Conservation (phyloP, 2,113 vertebrate genomes). For the Aythya baeri region DNA sequence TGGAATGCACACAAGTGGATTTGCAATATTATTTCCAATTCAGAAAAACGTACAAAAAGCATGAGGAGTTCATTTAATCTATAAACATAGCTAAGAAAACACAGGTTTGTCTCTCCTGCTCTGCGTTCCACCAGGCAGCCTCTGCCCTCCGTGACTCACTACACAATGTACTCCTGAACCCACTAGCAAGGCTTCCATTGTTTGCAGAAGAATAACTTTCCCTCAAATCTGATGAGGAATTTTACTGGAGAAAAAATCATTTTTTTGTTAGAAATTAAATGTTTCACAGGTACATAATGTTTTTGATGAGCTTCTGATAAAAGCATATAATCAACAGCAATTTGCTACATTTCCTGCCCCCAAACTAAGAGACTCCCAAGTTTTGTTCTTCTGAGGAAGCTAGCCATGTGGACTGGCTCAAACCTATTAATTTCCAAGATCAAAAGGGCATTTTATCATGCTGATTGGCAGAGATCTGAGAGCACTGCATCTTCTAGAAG, state of each 20-base stretch:
- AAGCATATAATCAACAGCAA: not conserved
- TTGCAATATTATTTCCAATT: constrained; percentile 38
- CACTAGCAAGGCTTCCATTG: rapidly evolving
- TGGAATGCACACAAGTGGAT: constrained; percentile 48
- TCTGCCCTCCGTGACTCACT: not conserved
- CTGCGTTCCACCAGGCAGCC: not conserved
- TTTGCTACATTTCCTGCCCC: not conserved
- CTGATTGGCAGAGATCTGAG: rapidly evolving
- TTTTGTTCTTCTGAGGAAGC: rapidly evolving
- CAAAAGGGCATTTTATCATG: not conserved
- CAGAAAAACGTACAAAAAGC: not conserved
- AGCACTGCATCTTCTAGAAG: not conserved
- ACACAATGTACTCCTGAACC: not conserved
- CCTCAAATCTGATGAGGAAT: not conserved
- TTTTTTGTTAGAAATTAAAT: not conserved
- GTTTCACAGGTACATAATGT: not conserved
- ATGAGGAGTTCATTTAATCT: not conserved
- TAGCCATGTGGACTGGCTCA: not conserved
- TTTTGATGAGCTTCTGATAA: not conserved
- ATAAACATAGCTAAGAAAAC: not conserved
- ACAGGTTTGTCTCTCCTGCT: not conserved
- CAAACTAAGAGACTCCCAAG: not conserved
- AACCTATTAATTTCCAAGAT: not conserved
- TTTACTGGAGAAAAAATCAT: not conserved
- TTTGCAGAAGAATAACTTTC: not conserved